Evolutionary conservation across 2,797 vertebrate species (phyloP), one percentile per base, ranked within the genome.

Genomic region (Chrosomus eos): DNA sequence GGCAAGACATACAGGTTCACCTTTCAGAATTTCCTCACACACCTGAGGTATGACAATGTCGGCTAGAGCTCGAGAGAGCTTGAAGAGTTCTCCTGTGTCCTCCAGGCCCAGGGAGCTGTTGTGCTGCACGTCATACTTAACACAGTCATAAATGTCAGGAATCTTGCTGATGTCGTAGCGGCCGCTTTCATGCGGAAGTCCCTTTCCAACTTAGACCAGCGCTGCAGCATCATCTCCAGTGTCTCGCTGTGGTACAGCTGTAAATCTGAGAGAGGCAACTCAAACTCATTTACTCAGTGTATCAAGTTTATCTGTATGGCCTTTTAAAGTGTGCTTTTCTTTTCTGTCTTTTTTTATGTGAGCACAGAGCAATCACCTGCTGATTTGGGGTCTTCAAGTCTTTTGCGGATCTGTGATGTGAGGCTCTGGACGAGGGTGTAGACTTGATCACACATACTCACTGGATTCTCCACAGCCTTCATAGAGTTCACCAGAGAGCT

Each of bases 151-250:
- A 89, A 99, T 99, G 88, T 99, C 98, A 0, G 98, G 98, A 87
- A 99, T 97, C 92, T 99, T 99, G 91, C 98, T 99, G 93, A 99
- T 99, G 92, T 99, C 98, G 0, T 98, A 99, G 66, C 98, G 97
- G 23, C 97, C 97, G 0, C 93, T 99, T 98, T 99, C 96, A 99
- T 97, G 84, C 95, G 95, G 89, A 99, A 99, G 91, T 99, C 98
- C 66, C 95, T 93, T 92, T 99, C 97, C 55, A 99, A 95, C 90
- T 99, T 99, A 88, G 96, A 97, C 98, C 98, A 99, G 88, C 98
- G 97, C 79, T 99, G 98, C 84, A 99, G 93, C 98, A 99, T 99
- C 89, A 99, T 94, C 88, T 99, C 98, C 88, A 99, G 92, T 0
- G 97, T 96, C 93, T 99, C 98, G 0, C 98, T 98, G 94, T 99